Evolutionary conservation across 1,140 invertebrate species (phyloP), one percentile per base, ranked within the genome.

Genomic region (Metaphire vulgaris): DNA sequence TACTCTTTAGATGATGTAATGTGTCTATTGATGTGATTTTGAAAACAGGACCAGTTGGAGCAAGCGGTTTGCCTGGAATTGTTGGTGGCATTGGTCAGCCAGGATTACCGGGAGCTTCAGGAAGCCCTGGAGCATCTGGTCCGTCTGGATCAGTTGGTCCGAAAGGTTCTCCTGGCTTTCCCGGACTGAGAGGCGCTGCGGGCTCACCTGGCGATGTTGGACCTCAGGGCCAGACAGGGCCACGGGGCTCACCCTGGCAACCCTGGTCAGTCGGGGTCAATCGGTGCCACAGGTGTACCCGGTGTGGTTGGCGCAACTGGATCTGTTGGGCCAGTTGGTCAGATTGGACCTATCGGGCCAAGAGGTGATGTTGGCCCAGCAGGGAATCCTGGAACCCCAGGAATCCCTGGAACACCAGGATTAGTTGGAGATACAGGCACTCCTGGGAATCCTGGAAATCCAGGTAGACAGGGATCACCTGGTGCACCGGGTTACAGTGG

Each of bases 361-460:
- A 73, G 28, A 15, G 72, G 72, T 41, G 72, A 73, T 73, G 26
- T n/a, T 28, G 72, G 72, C 14, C 28, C 28, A 21, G 26, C 72
- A 15, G 72, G 72, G 28, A 26, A 30, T 75, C 2, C 75, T 26
- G 75, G 75, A 30, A n/a, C 33, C 16, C 29, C 74, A 12, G 75
- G 75, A 28, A 26, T 26, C 28, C 74, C 21, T 12, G 77, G 77
- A 32, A 33, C 66, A 32, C 65, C n/a, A 34, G 77, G 77, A 66
- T 26, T 69, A 32, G 30, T 30, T n/a, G 77, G 77, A 6, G 21
- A 67, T 66, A 26, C 67, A 16, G 76, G 76, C 31, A 33, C 33
- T 33, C 31, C 34, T 16, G 76, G 70, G 15, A 26, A 2, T 33
- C 16, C 70, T 2, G 70, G 70, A 26, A 26, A 31, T 31, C 15